These are phyloP conservation scores for Littorina saxatilis DNA, from an alignment of 1,140 invertebrate genomes.

Conservation along the genomic window DNA sequence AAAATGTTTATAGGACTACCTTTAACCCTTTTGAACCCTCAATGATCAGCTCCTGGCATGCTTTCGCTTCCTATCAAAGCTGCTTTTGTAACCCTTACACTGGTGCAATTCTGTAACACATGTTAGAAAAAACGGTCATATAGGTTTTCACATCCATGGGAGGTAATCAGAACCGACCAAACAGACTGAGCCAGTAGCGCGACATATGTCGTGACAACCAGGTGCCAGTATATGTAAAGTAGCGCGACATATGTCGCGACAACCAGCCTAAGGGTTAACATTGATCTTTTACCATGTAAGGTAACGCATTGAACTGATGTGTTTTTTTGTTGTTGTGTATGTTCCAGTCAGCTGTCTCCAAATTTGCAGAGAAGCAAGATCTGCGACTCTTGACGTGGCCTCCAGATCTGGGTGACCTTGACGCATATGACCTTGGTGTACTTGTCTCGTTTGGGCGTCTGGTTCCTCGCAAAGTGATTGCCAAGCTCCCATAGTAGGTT, in stretches of 20 bases:
- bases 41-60: not conserved
- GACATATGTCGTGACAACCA: too few species aligned
- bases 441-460: slow-evolving; percentile 77
- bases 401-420: slow-evolving; percentile 43
- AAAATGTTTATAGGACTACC: too few species aligned
- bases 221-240: too few species aligned
- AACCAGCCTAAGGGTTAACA: too few species aligned
- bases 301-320: not conserved
- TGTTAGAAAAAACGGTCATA: too few species aligned
- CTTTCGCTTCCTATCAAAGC: not conserved
- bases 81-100: too few species aligned
- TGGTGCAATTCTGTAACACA: too few species aligned
- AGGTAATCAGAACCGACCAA: too few species aligned
- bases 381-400: slow-evolving; percentile 70
- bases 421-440: slow-evolving; percentile 74
- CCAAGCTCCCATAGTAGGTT: slow-evolving; percentile 74
- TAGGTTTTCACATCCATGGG: not conserved
- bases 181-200: too few species aligned
- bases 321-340: not conserved
- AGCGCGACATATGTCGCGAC: too few species aligned
- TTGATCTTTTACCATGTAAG: not conserved
- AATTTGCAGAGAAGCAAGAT: slow-evolving; percentile 57
- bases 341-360: slow-evolving; percentile 55
- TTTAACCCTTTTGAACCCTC: too few species aligned
- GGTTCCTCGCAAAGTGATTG: slow-evolving; percentile 72